These are phyloP conservation scores for Cephalotes varians DNA, from an alignment of 2,888 invertebrate species.

Conservation along the genomic window DNA sequence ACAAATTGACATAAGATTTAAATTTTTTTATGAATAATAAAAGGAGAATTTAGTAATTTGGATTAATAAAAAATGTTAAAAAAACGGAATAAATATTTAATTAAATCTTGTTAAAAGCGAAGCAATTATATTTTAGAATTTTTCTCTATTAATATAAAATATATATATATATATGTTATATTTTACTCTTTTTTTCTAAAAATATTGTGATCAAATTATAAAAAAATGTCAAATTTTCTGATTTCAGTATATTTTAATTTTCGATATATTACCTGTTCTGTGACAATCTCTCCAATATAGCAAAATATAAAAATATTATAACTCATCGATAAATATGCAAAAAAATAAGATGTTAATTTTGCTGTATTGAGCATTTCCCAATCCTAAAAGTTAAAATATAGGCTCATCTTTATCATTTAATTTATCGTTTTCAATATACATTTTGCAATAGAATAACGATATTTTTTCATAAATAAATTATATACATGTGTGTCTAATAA, in stretches of 20 bases:
- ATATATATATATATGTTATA: too few species aligned
- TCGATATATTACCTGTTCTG: conserved; percentile 58
- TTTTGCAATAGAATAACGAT: neutral
- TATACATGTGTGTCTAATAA: neutral
- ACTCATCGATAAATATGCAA: conserved; percentile 61
- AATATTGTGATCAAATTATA: too few species aligned
- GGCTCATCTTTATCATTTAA: neutral
- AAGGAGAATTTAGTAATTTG: neutral
- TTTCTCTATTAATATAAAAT: neutral
- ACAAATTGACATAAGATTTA: neutral
- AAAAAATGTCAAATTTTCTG: neutral
- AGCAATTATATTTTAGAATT: neutral
- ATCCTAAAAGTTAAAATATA: conserved; percentile 56
- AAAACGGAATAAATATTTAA: neutral
- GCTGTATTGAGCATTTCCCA: conserved; percentile 61
- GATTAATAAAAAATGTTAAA: neutral
- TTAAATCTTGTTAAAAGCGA: neutral
- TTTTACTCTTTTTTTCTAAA: neutral
- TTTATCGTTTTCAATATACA: neutral
- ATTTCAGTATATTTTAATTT: neutral
- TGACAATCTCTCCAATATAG: conserved; percentile 68
- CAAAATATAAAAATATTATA: conserved; percentile 74
- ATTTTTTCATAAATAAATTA: neutral
- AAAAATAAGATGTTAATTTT: conserved; percentile 56
- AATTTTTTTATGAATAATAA: neutral